These are phyloP conservation scores for Pasiphila rectangulata DNA, from an alignment of 2,888 invertebrate genomes.

Conservation along the genomic window DNA sequence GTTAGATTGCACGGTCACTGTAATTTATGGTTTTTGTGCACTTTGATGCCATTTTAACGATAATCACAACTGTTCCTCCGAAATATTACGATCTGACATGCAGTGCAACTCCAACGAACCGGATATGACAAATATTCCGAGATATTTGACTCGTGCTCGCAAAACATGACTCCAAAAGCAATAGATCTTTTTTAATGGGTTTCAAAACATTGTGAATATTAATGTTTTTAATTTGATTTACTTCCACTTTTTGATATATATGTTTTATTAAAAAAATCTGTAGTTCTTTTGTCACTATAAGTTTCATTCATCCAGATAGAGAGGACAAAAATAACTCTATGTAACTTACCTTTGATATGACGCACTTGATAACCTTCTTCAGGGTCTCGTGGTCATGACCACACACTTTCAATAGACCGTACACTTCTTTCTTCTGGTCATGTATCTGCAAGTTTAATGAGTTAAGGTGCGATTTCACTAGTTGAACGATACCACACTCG, in stretches of 20 bases:
- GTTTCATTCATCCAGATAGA: no score
- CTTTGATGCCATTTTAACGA: no score
- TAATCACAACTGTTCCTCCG: conserved; percentile 11
- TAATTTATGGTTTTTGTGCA: no score
- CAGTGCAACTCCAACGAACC: conserved; percentile 34
- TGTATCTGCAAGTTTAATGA: conserved; percentile 55
- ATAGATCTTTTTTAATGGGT: conserved; percentile 23
- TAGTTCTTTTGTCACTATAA: no score
- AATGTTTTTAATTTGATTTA: no score
- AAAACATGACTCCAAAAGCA: conserved; percentile 35
- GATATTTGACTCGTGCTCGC: conserved; percentile 38
- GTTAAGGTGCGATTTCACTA: not conserved
- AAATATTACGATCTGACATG: conserved; percentile 25
- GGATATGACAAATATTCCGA: conserved; percentile 50
- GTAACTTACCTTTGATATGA: conserved; percentile 66
- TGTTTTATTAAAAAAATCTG: not conserved
- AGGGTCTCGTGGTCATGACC: conserved; percentile 71
- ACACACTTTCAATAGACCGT: conserved; percentile 62
- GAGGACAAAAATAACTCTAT: not conserved
- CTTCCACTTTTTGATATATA: no score
- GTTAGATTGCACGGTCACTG: no score
- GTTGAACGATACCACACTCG: no score
- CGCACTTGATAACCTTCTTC: conserved; percentile 75
- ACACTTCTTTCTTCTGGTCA: conserved; percentile 60
- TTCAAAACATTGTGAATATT: no score